Conservation (phyloP, 2,113 vertebrate genomes). For the Lagopus leucura region DNA sequence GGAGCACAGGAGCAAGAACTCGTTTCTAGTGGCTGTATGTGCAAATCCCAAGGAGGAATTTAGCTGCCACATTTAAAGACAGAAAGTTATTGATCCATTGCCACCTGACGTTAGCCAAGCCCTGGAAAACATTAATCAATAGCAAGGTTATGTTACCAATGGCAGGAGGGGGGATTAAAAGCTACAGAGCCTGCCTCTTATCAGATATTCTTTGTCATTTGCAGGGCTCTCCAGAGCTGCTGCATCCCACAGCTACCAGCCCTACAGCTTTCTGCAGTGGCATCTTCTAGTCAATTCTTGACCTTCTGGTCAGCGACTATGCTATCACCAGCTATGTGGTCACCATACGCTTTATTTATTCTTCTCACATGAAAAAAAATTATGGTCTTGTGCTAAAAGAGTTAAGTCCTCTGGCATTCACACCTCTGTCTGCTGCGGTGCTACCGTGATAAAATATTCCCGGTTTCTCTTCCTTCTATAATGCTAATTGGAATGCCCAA, state of each 20-base stretch:
- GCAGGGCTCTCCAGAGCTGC: not conserved
- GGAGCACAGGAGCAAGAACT: not conserved
- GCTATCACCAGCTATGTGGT: not conserved
- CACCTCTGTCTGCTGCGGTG: not conserved
- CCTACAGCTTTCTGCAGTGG: not conserved
- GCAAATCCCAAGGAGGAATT: not conserved
- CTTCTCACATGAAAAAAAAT: not conserved
- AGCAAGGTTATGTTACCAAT: not conserved
- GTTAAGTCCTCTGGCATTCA: not conserved
- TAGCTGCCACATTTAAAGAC: not conserved
- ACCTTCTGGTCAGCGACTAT: not conserved
- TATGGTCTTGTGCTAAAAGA: not conserved
- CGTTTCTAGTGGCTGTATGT: not conserved
- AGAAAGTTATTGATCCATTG: constrained; percentile 16
- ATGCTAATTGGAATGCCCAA: not conserved
- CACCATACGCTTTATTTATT: not conserved
- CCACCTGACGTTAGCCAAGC: not conserved
- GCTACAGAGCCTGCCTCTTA: not conserved
- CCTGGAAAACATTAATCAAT: constrained; percentile 8
- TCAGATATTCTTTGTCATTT: not conserved
- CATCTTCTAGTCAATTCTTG: not conserved
- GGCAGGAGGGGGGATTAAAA: not conserved
- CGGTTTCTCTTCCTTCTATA: not conserved
- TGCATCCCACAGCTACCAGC: not conserved
- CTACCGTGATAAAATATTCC: not conserved